A percentile compares a stretch with the other conserved stretches of the same genome.
Evolutionary conservation across 92 coral and sea anemone genomes (phyloP).

Genomic region (Siderastrea radians): DNA sequence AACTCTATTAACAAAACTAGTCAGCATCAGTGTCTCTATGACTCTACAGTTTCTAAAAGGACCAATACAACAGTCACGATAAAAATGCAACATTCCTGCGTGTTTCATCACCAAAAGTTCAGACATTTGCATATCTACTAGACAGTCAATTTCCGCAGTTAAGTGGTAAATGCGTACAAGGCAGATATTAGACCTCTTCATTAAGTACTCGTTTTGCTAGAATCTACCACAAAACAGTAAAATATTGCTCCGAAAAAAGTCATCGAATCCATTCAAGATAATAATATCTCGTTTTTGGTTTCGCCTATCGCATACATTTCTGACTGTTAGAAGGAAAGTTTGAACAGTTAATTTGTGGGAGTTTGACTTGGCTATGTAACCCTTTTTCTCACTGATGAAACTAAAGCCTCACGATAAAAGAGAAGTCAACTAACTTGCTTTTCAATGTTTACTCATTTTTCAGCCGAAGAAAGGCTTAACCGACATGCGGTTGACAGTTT

Average conservation of each 20-base stretch:
- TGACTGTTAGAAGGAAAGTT: neutral
- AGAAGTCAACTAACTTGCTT: neutral
- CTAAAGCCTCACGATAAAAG: neutral
- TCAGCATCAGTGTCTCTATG: neutral
- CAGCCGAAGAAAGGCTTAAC: neutral
- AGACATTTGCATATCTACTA: constrained; percentile 33
- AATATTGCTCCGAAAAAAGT: neutral
- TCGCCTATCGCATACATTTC: neutral
- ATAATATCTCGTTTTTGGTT: neutral
- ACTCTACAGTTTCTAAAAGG: neutral
- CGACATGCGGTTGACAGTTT: neutral
- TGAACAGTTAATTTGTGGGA: constrained; percentile 8
- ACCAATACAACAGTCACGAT: neutral
- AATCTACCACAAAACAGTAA: neutral
- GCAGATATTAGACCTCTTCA: constrained; percentile 3
- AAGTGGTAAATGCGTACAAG: constrained; percentile 23
- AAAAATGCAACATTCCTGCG: constrained; percentile 3
- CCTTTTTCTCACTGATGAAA: neutral
- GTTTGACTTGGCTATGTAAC: constrained; percentile 6
- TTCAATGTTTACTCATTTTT: neutral
- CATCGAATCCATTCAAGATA: too few relatives aligned
- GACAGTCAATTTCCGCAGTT: constrained; percentile 18
- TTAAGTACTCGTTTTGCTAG: neutral
- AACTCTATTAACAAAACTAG: too few relatives aligned
- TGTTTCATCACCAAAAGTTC: neutral